A percentile compares a stretch with the other conserved stretches of the same genome.
Evolutionary conservation across 1,140 invertebrate genomes (phyloP).

Genomic region (Phenacoccus solenopsis): DNA sequence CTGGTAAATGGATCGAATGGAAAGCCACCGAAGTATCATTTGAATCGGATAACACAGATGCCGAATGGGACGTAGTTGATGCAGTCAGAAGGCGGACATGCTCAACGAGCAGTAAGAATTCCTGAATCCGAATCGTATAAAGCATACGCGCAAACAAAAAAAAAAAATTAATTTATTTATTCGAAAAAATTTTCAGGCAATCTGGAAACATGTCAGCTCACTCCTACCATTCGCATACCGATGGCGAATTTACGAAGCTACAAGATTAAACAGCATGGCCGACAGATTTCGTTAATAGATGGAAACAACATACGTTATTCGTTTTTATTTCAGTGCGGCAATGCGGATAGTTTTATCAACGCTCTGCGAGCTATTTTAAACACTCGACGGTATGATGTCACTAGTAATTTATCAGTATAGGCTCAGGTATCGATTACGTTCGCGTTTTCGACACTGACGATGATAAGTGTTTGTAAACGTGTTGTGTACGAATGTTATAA

Average conservation of each 20-base stretch:
- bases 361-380: neutral
- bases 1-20: slow-evolving; percentile 58
- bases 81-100: slow-evolving; percentile 44
- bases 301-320: neutral
- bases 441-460: too few species aligned
- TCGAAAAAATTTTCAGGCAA: neutral
- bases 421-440: too few species aligned
- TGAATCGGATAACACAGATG: slow-evolving; percentile 59
- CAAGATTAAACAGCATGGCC: neutral
- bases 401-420: neutral
- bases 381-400: neutral
- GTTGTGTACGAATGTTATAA: neutral
- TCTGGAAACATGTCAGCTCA: neutral
- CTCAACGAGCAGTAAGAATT: slow-evolving; percentile 39
- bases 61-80: slow-evolving; percentile 68
- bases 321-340: neutral
- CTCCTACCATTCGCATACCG: neutral
- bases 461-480: neutral
- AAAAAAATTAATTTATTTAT: too few species aligned
- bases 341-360: neutral
- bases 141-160: too few species aligned
- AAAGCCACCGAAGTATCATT: slow-evolving; percentile 57
- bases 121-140: neutral
- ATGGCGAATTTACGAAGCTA: neutral
- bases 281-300: neutral